These are phyloP conservation scores for Hylyphantes graminicola DNA, from an alignment of 1,140 invertebrate species.

Conservation along the genomic window DNA sequence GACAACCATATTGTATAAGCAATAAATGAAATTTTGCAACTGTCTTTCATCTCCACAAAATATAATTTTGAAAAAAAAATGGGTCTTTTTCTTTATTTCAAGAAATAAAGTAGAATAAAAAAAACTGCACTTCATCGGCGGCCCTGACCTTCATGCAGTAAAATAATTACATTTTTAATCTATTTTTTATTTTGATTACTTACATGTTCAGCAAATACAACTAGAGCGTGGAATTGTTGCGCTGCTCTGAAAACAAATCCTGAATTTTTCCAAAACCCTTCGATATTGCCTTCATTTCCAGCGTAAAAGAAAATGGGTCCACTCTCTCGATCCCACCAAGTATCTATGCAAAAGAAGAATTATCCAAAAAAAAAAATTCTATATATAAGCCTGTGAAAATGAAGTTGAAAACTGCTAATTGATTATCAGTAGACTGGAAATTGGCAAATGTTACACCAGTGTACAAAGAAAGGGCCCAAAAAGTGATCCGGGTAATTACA, in stretches of 20 bases:
- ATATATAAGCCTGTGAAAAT: not conserved
- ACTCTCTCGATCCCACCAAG: conserved; percentile 65
- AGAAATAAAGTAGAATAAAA: too few species aligned
- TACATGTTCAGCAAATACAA: conserved; percentile 69
- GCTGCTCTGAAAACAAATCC: conserved; percentile 69
- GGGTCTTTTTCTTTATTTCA: too few species aligned
- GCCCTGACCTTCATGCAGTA: too few species aligned
- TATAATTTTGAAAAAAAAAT: too few species aligned
- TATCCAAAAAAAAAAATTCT: too few species aligned
- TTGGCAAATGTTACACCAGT: not conserved
- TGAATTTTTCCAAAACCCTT: conserved; percentile 67
- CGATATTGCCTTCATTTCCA: conserved; percentile 69
- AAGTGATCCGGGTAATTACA: too few species aligned
- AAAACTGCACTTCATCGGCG: too few species aligned
- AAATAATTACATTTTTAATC: too few species aligned
- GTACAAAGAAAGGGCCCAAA: too few species aligned
- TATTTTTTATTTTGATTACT: conserved; percentile 30
- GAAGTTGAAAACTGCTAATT: not conserved
- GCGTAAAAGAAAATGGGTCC: conserved; percentile 72
- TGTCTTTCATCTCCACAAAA: too few species aligned
- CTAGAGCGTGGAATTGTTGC: conserved; percentile 66
- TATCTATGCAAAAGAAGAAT: conserved; percentile 46
- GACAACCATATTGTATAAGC: too few species aligned
- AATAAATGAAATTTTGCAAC: too few species aligned
- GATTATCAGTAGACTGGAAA: not conserved